A percentile compares a stretch with the other conserved stretches of the same genome.
Evolutionary conservation across 2,888 invertebrate genomes (phyloP).

Genomic region (Argyresthia albistria): DNA sequence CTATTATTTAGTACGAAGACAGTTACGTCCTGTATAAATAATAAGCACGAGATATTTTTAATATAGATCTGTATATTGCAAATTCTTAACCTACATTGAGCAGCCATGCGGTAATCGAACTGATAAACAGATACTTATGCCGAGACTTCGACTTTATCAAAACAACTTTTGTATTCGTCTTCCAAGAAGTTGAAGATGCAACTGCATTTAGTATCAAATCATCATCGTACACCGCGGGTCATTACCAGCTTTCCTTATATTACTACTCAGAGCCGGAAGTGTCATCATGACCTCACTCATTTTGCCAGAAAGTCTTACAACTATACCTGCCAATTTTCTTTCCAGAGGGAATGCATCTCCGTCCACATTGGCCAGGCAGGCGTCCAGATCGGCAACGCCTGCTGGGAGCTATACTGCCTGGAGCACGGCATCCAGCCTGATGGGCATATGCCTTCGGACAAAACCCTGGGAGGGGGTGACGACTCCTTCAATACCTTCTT

Average conservation of each 20-base stretch:
- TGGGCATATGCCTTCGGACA: constrained; percentile 90
- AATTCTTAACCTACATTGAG: neutral
- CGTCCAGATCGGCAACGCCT: constrained; percentile 89
- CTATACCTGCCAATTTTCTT: neutral
- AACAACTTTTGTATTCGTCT: too few species aligned
- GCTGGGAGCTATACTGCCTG: constrained; percentile 89
- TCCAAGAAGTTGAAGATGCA: too few species aligned
- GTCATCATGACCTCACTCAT: too few species aligned
- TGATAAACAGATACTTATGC: neutral
- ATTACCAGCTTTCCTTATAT: too few species aligned
- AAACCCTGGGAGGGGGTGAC: constrained; percentile 79
- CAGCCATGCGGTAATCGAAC: neutral
- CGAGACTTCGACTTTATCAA: neutral
- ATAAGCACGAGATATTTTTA: too few species aligned
- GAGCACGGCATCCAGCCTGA: constrained; percentile 90
- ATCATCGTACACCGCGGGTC: too few species aligned
- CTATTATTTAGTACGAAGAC: too few species aligned
- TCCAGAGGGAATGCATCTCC: constrained; percentile 88
- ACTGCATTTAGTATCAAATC: too few species aligned
- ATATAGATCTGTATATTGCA: neutral
- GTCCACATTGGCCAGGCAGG: constrained; percentile 91
- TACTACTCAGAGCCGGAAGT: too few species aligned
- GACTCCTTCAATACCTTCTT: constrained; percentile 87
- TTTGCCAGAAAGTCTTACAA: too few species aligned
- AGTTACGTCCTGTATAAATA: too few species aligned